Conservation (phyloP, 2,113 vertebrate species). For the Gasterosteus nipponicus region DNA sequence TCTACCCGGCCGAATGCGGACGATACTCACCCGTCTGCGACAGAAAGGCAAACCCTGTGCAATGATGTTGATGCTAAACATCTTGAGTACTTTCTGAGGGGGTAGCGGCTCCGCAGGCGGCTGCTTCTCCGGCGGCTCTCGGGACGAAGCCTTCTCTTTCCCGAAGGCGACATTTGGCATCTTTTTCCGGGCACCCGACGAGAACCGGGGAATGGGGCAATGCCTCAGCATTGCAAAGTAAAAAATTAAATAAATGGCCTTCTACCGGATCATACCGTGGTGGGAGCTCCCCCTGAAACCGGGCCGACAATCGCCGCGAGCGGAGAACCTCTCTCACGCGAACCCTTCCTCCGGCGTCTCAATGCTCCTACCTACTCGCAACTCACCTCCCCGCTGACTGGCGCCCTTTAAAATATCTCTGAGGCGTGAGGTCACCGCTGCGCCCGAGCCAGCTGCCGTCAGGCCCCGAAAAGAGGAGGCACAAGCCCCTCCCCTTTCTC, state of each 20-base stretch:
- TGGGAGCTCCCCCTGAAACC: constrained; percentile 16
- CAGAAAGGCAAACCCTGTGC: constrained; percentile 96
- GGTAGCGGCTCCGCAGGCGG: constrained; percentile 83
- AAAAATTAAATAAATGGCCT: not conserved
- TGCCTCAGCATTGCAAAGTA: constrained; percentile 83
- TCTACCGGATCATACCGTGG: constrained; percentile 74
- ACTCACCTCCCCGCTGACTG: constrained; percentile 86
- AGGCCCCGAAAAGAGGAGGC: constrained; percentile 65
- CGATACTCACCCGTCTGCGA: constrained; percentile 90
- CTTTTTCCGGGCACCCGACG: constrained; percentile 77
- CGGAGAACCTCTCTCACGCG: constrained; percentile 8
- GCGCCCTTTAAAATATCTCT: constrained; percentile 90
- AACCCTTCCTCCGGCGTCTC: constrained; percentile 72
- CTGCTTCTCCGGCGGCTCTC: constrained; percentile 67
- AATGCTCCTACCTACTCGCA: constrained; percentile 67
- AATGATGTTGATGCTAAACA: constrained; percentile 99
- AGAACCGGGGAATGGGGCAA: constrained; percentile 83
- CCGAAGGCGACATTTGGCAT: constrained; percentile 85
- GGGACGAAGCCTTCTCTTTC: constrained; percentile 76
- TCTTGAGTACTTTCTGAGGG: constrained; percentile 94
- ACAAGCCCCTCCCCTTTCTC: constrained; percentile 44
- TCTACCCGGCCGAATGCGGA: not conserved
- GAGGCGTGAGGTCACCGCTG: constrained; percentile 86
- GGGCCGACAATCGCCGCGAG: not conserved
- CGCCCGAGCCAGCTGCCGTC: constrained; percentile 85